These are phyloP conservation scores for Ailuropoda melanoleuca DNA, from an alignment of 2,113 vertebrate genomes.

Conservation along the genomic window DNA sequence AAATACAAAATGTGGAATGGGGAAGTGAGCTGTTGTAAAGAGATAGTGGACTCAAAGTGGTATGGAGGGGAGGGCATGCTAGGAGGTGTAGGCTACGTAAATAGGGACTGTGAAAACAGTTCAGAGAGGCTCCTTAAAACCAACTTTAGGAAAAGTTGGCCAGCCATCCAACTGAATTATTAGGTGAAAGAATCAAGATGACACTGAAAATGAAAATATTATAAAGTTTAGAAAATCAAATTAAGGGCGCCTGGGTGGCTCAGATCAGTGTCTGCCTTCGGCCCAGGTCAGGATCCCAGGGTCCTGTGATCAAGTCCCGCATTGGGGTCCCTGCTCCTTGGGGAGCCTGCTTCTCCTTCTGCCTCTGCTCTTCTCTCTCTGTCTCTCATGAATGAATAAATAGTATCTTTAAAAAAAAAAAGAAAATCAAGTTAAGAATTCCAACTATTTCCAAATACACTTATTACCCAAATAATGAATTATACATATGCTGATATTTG, in stretches of 20 bases:
- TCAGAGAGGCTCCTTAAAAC: neutral
- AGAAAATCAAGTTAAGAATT: neutral
- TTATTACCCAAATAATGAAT: neutral
- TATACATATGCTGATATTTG: constrained; percentile 7
- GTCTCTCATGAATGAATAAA: no score
- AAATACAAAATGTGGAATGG: neutral
- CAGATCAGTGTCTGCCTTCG: no score
- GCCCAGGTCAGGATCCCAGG: no score
- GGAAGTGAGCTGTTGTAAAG: neutral
- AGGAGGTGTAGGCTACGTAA: neutral
- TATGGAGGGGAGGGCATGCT: neutral
- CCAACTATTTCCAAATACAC: neutral
- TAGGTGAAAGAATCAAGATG: neutral
- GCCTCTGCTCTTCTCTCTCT: no score
- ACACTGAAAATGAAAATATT: neutral
- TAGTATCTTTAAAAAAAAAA: no score
- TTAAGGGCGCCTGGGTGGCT: neutral
- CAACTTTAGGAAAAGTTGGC: neutral
- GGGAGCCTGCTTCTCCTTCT: no score
- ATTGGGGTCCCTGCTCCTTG: no score
- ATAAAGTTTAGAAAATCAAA: neutral
- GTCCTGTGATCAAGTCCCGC: no score
- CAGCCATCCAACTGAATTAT: neutral
- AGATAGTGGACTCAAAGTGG: neutral
- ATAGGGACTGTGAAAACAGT: neutral